Base-by-base conservation (phyloP, 2,113 vertebrate species). In the Sinocyclocheilus grahami region DNA sequence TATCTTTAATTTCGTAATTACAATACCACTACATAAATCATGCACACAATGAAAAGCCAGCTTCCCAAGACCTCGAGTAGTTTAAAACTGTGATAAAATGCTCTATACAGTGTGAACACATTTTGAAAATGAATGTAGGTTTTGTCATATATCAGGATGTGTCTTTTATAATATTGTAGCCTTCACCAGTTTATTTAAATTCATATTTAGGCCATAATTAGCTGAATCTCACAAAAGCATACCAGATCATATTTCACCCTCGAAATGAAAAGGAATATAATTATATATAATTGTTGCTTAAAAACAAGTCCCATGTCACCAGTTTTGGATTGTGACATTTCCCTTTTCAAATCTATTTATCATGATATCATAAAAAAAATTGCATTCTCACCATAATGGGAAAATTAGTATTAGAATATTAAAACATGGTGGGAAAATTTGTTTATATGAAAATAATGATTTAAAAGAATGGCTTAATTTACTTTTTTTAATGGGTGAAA, bases 11-110 rank as follows among this genome's bases (percentile, higher is more conserved):
- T 89, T 91, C 80, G 90, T 88, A 92, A 93, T 90, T 91, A 95
- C 94, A 92, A 92, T 91, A 95, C 93, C 93, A 92, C 94, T 91
- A 94, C 93, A 93, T 90, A 86, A 85, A 92, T 94, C 94, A 95
- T 95, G 94, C 93, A 95, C 93, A 95, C 92, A 92, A 93, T 93
- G 92, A 94, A 95, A 89, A 94, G 92, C 93, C 92, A 95, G 92
- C 93, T 93, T 94, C 93, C 93, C 92, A 90, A 91, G 89, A 92
- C 91, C 93, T 94, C 90, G 91, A 92, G 93, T 92, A 92, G 91
- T 91, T 90, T 91, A 92, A 93, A 92, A 92, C 89, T 88, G 91
- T 91, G 89, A 91, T 92, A 92, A 91, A 89, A 91, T 90, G 92
- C 90, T 93, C 91, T 91, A 89, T 92, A 93, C 91, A 92, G 89